Evolutionary conservation across 2,113 vertebrate species (phyloP).

Genomic region (Phrynosoma platyrhinos): DNA sequence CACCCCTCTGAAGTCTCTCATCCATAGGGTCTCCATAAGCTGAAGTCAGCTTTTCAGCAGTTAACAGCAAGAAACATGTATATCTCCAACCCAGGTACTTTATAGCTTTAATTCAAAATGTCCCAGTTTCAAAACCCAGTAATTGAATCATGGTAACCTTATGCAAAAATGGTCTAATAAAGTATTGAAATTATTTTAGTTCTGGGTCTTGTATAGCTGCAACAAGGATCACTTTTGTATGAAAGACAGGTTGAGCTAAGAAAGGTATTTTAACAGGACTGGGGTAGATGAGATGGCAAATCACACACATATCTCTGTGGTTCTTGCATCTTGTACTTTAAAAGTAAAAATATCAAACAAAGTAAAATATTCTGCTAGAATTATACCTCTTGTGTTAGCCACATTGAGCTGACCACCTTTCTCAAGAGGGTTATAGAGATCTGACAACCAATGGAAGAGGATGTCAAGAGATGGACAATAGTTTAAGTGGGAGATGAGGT

Average conservation of each 20-base stretch:
- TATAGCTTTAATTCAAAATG: too few species aligned
- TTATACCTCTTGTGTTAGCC: neutral
- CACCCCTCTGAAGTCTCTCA: too few species aligned
- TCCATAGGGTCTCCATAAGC: too few species aligned
- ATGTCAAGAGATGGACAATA: neutral
- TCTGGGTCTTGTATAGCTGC: neutral
- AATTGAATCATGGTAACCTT: neutral
- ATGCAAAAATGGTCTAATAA: neutral
- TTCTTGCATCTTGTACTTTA: too few species aligned
- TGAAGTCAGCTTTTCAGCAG: too few species aligned
- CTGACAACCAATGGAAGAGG: neutral
- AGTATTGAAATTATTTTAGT: neutral
- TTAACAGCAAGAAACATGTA: too few species aligned
- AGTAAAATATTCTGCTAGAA: neutral
- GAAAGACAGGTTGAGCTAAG: neutral
- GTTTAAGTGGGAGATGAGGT: neutral
- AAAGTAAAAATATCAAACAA: neutral
- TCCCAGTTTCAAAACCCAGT: neutral
- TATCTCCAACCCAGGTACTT: neutral
- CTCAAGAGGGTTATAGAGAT: neutral
- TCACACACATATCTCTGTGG: too few species aligned
- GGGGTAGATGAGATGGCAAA: too few species aligned
- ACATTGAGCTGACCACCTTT: neutral
- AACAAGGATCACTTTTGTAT: neutral
- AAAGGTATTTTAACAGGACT: too few species aligned